phyloP scores from a whole-genome alignment of 2,797 vertebrate species.

The Melopsittacus undulatus region DNA sequence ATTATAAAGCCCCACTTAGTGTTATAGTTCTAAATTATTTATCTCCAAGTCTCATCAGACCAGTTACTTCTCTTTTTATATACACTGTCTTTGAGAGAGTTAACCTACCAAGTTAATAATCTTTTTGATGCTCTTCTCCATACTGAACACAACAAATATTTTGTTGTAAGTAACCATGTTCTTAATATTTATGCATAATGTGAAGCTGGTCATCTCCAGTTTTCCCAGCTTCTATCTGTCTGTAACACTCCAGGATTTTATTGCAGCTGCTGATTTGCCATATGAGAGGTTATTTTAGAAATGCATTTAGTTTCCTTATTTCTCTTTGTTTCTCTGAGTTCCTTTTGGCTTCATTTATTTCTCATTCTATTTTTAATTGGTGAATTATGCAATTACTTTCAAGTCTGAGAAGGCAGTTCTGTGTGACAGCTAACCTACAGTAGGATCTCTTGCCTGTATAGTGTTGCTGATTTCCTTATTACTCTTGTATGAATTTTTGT shows the following conservation, averaged over 20 bases:
- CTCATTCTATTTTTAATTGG: not conserved
- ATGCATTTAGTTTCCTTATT: not conserved
- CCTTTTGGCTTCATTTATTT: not conserved
- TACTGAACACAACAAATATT: not conserved
- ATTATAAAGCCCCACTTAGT: not conserved
- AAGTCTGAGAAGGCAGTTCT: not conserved
- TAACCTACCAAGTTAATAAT: not conserved
- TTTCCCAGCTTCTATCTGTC: not conserved
- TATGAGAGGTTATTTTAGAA: not conserved
- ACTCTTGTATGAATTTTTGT: constrained; percentile 9
- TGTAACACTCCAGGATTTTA: not conserved
- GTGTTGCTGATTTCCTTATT: constrained; percentile 38
- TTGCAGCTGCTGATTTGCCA: not conserved
- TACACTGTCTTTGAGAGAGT: not conserved
- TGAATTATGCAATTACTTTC: not conserved
- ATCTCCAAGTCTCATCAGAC: not conserved
- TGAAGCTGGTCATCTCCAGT: not conserved
- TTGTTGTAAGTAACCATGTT: not conserved
- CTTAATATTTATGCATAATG: not conserved
- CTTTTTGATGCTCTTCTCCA: not conserved
- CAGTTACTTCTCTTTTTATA: not conserved
- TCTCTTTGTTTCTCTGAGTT: not conserved
- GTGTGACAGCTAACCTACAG: not conserved
- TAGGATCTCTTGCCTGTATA: constrained; percentile 1
- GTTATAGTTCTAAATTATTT: not conserved